phyloP scores from a whole-genome alignment of 1,140 invertebrate genomes.

The Rhagoletis pomonella region DNA sequence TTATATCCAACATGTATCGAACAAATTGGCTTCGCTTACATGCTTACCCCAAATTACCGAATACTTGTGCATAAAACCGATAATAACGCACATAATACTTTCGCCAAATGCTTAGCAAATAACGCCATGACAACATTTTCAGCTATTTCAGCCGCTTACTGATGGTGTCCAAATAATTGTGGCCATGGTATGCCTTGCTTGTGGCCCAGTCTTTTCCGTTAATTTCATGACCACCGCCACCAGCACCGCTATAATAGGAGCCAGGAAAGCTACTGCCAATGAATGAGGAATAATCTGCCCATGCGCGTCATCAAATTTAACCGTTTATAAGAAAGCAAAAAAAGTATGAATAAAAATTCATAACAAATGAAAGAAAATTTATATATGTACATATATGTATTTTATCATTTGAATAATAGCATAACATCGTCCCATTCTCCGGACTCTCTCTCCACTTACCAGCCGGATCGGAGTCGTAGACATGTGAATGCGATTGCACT shows the following conservation, averaged over 20 bases:
- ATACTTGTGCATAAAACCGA: conserved; percentile 37
- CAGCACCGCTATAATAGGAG: conserved; percentile 61
- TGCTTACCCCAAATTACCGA: conserved; percentile 34
- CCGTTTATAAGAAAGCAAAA: conserved; percentile 19
- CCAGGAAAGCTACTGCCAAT: conserved; percentile 68
- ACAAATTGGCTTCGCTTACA: neutral
- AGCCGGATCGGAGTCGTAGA: conserved; percentile 70
- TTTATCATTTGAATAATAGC: neutral
- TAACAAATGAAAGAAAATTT: neutral
- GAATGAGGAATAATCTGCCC: conserved; percentile 68
- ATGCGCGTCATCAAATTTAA: conserved; percentile 6
- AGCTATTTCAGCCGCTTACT: conserved; percentile 68
- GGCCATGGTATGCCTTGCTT: conserved; percentile 69
- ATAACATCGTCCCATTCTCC: neutral
- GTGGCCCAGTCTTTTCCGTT: conserved; percentile 69
- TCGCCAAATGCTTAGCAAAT: conserved; percentile 22
- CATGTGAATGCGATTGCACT: conserved; percentile 71
- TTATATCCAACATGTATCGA: neutral
- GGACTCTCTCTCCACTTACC: conserved; percentile 52
- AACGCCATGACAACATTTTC: conserved; percentile 22
- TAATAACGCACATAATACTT: conserved; percentile 49
- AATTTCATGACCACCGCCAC: conserved; percentile 65
- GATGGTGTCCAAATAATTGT: conserved; percentile 71
- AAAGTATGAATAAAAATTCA: neutral
- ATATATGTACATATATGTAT: neutral